Percentiles rank a stretch among this genome's conserved stretches.
Evolutionary conservation across 2,113 vertebrate species (phyloP).

Genomic region (Phoenicopterus ruber): DNA sequence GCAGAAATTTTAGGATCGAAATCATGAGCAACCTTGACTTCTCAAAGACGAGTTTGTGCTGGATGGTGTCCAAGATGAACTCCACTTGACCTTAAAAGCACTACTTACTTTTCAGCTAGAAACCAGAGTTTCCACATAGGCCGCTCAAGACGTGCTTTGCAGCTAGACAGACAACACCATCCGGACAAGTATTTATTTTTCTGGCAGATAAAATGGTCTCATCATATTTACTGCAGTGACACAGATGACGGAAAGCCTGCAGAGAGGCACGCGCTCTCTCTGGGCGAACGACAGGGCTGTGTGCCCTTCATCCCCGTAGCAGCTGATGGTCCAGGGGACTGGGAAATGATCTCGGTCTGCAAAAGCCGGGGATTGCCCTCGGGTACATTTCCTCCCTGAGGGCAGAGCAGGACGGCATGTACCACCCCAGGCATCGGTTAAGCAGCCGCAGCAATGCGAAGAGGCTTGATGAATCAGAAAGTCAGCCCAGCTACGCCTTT

Average conservation of each 20-base stretch:
- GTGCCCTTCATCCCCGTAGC: not conserved
- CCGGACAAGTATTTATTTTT: not conserved
- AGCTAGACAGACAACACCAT: not conserved
- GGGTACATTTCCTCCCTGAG: not conserved
- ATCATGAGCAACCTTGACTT: not conserved
- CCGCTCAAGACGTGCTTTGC: not conserved
- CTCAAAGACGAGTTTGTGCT: not conserved
- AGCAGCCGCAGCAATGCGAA: not conserved
- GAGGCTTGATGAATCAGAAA: not conserved
- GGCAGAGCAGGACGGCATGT: fast-evolving
- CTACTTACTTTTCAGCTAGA: conserved; percentile 6
- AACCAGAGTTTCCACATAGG: not conserved
- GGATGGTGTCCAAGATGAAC: conserved; percentile 20
- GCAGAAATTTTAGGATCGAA: not conserved
- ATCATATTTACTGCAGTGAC: not conserved
- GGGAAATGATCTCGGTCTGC: not conserved
- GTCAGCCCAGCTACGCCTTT: not conserved
- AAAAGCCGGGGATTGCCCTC: fast-evolving
- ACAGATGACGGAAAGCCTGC: not conserved
- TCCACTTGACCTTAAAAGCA: conserved; percentile 24
- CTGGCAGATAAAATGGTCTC: not conserved
- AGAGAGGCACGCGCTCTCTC: not conserved
- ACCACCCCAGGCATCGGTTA: not conserved
- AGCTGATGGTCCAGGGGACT: not conserved
- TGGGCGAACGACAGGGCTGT: fast-evolving